Conservation (phyloP, 2,797 vertebrate species). For the Ptychobarbus kaznakovi region DNA sequence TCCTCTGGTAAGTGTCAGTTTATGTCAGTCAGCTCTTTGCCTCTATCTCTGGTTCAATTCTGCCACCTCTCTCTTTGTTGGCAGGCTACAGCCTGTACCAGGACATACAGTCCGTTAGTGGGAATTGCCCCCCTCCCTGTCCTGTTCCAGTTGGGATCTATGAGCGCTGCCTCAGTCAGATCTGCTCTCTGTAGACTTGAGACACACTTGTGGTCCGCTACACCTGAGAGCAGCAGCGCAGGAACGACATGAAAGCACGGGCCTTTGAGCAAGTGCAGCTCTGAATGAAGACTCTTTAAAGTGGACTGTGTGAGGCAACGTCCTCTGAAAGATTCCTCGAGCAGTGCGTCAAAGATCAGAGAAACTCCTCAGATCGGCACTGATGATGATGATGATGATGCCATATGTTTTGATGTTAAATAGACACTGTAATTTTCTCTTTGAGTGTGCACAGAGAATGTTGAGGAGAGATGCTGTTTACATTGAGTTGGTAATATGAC, state of each 20-base stretch:
- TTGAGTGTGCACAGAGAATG: not conserved
- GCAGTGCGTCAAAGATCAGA: not conserved
- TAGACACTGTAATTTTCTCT: not conserved
- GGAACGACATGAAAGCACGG: not conserved
- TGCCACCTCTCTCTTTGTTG: constrained; percentile 24
- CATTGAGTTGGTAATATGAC: constrained; percentile 4
- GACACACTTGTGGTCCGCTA: not conserved
- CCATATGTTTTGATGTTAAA: not conserved
- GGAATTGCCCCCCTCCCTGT: constrained; percentile 66
- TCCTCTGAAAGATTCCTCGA: constrained; percentile 1
- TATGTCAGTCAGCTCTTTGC: not conserved
- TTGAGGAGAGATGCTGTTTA: constrained; percentile 24
- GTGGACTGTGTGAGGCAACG: not conserved
- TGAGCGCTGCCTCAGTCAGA: constrained; percentile 74
- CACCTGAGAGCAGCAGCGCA: not conserved
- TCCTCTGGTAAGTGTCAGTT: constrained; percentile 27
- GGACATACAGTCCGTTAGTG: constrained; percentile 63
- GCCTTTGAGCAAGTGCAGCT: not conserved
- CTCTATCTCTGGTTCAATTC: not conserved
- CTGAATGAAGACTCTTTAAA: not conserved
- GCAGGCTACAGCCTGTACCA: constrained; percentile 34
- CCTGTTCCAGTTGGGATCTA: constrained; percentile 72
- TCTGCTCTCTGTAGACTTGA: constrained; percentile 75
- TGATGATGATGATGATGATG: not conserved
- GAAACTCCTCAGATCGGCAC: not conserved